Evolutionary conservation across 1,140 invertebrate genomes (phyloP), one percentile per base, ranked within the genome.

Genomic region (Drosophila equinoxialis): DNA sequence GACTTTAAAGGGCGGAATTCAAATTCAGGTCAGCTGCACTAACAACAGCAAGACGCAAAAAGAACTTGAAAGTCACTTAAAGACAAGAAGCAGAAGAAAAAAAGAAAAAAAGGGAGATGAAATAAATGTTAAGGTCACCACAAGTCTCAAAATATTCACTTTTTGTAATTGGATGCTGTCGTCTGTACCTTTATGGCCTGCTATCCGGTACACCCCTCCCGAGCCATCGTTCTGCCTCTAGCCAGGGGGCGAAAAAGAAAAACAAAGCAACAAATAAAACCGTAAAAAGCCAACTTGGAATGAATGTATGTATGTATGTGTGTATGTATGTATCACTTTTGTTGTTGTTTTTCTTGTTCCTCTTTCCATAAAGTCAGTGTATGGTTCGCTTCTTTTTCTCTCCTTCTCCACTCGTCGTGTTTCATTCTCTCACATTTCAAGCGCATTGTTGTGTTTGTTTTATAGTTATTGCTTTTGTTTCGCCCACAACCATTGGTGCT

Each of bases 391-490:
- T 11, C 14, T 66, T 35, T 41, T 45, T 26, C 17, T 51, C 45
- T 23, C 17, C 6, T 51, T 51, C 45, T 51, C 45, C 45, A 23
- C 20, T 51, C 45, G 57, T 48, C 37, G 45, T n/a, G 42, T 54
- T 39, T 30, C 41, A 59, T 63, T 63, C 55, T 42, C 66, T 71
- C 70, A 61, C 65, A 75, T 74, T 86, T 85, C 66, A 81, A 86
- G 82, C 82, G 82, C 80, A 86, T 86, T 86, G 78, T 85, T 80
- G 74, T 85, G 82, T 86, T 87, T 87, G 84, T 87, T 87, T 87
- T 87, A 89, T 89, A 87, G 83, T 87, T 87, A 87, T 87, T 87
- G 83, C 83, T 80, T 86, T 81, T 86, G 82, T 86, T 86, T 81
- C 82, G 82, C 78, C 69, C 68, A 65, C 83, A 68, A 51, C 71